phyloP scores from a whole-genome alignment of 2,888 invertebrate genomes.

The Temnothorax rugatulus region DNA sequence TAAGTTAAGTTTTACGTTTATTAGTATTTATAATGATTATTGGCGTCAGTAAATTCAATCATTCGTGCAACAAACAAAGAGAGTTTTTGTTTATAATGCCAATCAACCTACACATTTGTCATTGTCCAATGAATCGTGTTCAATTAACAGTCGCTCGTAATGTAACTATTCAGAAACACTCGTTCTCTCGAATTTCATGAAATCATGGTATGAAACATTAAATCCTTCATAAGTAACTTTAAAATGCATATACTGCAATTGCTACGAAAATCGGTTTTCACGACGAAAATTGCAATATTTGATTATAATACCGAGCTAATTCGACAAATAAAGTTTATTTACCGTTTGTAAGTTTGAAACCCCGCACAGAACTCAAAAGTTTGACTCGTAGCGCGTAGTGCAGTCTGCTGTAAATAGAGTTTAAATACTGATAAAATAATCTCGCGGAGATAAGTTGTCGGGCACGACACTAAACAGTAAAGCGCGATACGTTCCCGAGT shows the following conservation, averaged over 20 bases:
- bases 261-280: background rate
- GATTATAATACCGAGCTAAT: background rate
- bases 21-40: conserved; percentile 11
- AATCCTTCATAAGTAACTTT: background rate
- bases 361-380: background rate
- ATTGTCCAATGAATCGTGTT: background rate
- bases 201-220: conserved; percentile 2
- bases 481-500: background rate
- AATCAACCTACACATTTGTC: conserved; percentile 12
- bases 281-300: background rate
- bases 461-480: background rate
- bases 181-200: background rate
- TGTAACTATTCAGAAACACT: background rate
- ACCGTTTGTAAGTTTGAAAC: background rate
- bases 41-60: background rate
- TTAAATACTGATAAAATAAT: conserved; percentile 39
- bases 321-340: background rate
- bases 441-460: conserved; percentile 15
- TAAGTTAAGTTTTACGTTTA: background rate
- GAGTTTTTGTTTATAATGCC: conserved; percentile 7
- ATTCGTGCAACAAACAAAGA: background rate
- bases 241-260: background rate
- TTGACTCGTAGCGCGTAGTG: background rate
- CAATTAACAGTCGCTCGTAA: conserved; percentile 13
- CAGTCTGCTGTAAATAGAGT: conserved; percentile 6